phyloP scores from a whole-genome alignment of 92 coral and sea anemone genomes.

The Parazoanthus swiftii region DNA sequence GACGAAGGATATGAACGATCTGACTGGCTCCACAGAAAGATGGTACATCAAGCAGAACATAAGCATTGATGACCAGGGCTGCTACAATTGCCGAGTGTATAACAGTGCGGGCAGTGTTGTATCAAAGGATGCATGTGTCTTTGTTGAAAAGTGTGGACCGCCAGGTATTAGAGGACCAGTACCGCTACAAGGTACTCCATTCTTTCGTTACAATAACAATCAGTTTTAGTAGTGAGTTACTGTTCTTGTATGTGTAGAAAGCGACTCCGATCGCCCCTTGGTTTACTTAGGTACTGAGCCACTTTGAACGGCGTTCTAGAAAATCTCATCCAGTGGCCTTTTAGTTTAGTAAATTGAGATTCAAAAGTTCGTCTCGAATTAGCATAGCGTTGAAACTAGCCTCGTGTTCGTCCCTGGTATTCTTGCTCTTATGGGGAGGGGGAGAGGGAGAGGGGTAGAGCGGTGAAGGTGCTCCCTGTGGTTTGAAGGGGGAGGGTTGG shows the following conservation, averaged over 20 bases:
- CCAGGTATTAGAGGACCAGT: not conserved
- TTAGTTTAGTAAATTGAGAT: too few relatives aligned
- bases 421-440: too few relatives aligned
- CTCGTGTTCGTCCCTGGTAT: too few relatives aligned
- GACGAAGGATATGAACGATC: constrained; percentile 69
- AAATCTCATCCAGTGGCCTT: not conserved
- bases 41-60: constrained; percentile 62
- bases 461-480: too few relatives aligned
- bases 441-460: too few relatives aligned
- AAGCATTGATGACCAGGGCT: constrained; percentile 73
- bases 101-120: constrained; percentile 64
- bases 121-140: constrained; percentile 52
- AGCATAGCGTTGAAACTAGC: too few relatives aligned
- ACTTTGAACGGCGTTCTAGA: not conserved
- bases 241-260: too few relatives aligned
- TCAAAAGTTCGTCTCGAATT: too few relatives aligned
- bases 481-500: too few relatives aligned
- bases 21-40: constrained; percentile 61
- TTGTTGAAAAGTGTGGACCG: constrained; percentile 27
- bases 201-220: not conserved
- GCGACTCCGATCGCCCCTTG: too few relatives aligned
- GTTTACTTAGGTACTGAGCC: too few relatives aligned
- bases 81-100: constrained; percentile 70
- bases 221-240: too few relatives aligned
- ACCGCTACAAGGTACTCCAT: not conserved